These are phyloP conservation scores for Porites divaricata DNA, from an alignment of 92 coral and sea anemone species.

Conservation along the genomic window DNA sequence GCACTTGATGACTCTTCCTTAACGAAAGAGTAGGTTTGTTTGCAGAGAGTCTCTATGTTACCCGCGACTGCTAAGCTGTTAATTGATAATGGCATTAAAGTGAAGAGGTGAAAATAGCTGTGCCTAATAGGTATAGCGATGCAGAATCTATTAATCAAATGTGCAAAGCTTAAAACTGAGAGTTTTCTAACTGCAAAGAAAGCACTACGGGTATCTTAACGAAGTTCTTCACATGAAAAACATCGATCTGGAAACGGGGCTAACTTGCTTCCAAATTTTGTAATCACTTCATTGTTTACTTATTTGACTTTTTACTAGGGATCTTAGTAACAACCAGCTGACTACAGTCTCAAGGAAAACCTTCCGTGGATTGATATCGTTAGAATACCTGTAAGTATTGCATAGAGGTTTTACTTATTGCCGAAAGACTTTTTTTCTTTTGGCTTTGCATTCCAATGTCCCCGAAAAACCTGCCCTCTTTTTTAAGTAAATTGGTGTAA, in stretches of 20 bases:
- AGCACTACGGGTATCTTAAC: too few relatives aligned
- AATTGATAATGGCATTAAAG: too few relatives aligned
- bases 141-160: too few relatives aligned
- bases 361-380: slow-evolving; percentile 54
- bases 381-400: slow-evolving; percentile 59
- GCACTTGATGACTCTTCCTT: neutral
- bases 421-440: neutral
- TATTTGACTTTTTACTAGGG: slow-evolving; percentile 25
- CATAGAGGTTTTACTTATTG: neutral
- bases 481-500: too few relatives aligned
- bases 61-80: too few relatives aligned
- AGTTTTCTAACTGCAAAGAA: neutral
- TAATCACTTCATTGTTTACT: neutral
- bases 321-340: slow-evolving; percentile 51
- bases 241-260: neutral
- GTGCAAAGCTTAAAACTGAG: too few relatives aligned
- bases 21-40: neutral
- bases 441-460: too few relatives aligned
- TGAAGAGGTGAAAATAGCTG: too few relatives aligned
- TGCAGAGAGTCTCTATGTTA: neutral
- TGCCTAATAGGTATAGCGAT: too few relatives aligned
- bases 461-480: too few relatives aligned
- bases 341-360: slow-evolving; percentile 40
- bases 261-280: neutral
- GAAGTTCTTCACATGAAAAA: neutral